These are phyloP conservation scores for Auanema freiburgensis DNA, from an alignment of 2,888 invertebrate species.

Conservation along the genomic window DNA sequence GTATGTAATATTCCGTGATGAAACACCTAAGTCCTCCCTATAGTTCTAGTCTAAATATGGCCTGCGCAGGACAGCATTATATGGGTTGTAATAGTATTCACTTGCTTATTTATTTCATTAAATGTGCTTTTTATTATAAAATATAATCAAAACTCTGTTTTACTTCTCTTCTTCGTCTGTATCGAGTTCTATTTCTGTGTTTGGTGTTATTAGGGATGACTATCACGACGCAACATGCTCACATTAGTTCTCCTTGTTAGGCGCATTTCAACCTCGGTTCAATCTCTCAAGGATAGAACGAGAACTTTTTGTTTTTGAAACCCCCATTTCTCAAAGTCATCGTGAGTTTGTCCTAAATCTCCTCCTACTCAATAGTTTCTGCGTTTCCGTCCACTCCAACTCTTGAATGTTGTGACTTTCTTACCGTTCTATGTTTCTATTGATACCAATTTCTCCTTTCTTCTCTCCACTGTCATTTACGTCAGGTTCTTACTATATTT, in stretches of 20 bases:
- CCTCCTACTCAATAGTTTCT: background rate
- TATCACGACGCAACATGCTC: no score
- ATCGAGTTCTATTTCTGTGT: no score
- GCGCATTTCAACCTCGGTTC: no score
- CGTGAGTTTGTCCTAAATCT: background rate
- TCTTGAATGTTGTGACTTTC: background rate
- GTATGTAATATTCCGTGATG: background rate
- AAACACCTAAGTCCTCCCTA: background rate
- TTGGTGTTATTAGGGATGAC: no score
- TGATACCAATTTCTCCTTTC: background rate
- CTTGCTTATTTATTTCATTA: background rate
- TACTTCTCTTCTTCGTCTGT: no score
- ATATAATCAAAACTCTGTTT: background rate
- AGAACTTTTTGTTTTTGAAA: no score
- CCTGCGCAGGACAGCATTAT: background rate
- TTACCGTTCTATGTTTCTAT: background rate
- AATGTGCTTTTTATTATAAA: slow-evolving; percentile 2
- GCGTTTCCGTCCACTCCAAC: background rate
- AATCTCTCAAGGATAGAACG: no score
- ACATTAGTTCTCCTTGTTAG: no score
- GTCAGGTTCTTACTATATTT: background rate
- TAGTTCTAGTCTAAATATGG: slow-evolving; percentile 1
- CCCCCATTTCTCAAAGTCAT: no score
- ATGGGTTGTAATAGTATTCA: background rate
- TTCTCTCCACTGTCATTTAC: slow-evolving; percentile 1